Evolutionary conservation across 2,888 invertebrate genomes (phyloP), one percentile per base, ranked within the genome.

Genomic region (Actias luna): DNA sequence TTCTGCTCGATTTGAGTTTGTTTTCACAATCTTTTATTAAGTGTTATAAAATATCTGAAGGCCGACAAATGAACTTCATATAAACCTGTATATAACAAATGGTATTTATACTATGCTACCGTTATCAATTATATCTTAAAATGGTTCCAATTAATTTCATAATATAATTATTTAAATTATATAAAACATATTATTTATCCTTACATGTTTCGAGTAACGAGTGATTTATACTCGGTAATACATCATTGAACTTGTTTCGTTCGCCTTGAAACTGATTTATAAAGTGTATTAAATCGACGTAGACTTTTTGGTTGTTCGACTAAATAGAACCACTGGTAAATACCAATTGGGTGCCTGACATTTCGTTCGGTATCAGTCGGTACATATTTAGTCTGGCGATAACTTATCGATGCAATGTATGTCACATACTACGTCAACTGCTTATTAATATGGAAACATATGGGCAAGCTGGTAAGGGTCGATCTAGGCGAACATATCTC

Each of bases 121-220:
- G 25, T 50, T 1, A 5, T 25, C 46, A 50, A 50, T 50, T 50
- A 50, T 12, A 50, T 50, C 25, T 50, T 12, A 50, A 46, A 25
- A 4, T 5, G 2, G 25, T 22, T 25, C 25, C 46, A 50, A 50
- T 50, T 22, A 25, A 50, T 50, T 18, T 39, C 12, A 5, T 50
- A 50, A 10, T 10, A 50, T 50, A 50, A 50, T 50, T 50, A 12
- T 18, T 18, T 42, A n/a, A 42, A 42, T 50, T 50, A 50, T 22
- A 25, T 50, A 25, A 50, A 50, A 25, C 25, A 50, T 50, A 50
- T 50, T 50, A 50, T 46, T 10, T 50, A 50, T 50, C 46, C 22
- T 50, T 50, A 25, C 12, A 46, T 12, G 2, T 12, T 50, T 7
- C 7, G 14, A 50, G 25, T 25, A 50, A 50, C 2, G 46, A 50